Evolutionary conservation across 2,113 vertebrate genomes (phyloP).

Genomic region (Neomonachus schauinslandi): DNA sequence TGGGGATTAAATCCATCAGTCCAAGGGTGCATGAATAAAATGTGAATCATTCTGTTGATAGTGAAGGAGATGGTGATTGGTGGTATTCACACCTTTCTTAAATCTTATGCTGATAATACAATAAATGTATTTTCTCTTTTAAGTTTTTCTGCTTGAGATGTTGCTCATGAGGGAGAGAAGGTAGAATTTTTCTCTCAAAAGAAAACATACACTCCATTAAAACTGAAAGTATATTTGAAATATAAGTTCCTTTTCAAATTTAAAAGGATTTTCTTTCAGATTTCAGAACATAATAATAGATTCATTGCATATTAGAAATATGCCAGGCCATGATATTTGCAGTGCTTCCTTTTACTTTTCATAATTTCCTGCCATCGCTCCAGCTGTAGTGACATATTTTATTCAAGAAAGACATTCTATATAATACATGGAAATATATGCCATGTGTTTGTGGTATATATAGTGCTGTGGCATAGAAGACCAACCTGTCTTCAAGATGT

Average conservation of each 20-base stretch:
- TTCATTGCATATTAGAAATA: not conserved
- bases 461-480: not conserved
- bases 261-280: not conserved
- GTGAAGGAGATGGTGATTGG: not conserved
- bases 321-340: not conserved
- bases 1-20: slow-evolving; percentile 52
- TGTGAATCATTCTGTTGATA: slow-evolving; percentile 5
- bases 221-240: not conserved
- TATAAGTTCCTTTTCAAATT: not conserved
- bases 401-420: not conserved
- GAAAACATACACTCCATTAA: slow-evolving; percentile 7
- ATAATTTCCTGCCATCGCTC: not conserved
- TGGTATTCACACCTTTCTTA: slow-evolving; percentile 48
- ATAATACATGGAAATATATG: not conserved
- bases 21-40: not conserved
- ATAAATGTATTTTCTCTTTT: slow-evolving; percentile 31
- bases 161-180: not conserved
- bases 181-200: not conserved
- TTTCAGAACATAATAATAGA: not conserved
- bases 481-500: not conserved
- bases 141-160: slow-evolving; percentile 36
- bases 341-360: not conserved
- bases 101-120: slow-evolving; percentile 51
- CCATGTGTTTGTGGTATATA: not conserved
- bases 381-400: not conserved